Evolutionary conservation across 2,888 invertebrate species (phyloP), one percentile per base, ranked within the genome.

Genomic region (Pyrrhosoma nymphula): DNA sequence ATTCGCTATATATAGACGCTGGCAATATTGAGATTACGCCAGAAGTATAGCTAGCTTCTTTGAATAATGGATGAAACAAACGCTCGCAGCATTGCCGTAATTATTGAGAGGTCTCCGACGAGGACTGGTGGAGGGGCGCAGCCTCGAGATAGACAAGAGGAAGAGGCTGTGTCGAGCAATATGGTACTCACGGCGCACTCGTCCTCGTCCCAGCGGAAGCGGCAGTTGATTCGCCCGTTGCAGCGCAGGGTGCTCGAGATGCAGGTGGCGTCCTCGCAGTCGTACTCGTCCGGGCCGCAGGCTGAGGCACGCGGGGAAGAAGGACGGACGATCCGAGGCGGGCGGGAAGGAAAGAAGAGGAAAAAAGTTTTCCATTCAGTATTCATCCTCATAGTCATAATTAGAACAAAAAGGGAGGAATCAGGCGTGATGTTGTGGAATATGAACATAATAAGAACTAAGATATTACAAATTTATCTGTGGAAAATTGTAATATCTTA

Each of bases 231-330:
- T 82, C 97, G 97, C 0, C 97, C 96, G 96, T 99, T 98, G 97
- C 99, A 99, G 95, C 97, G 97, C 69, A 99, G 97, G 0, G 97
- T 96, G 0, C 96, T 96, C 63, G 98, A 97, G 96, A 99, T 99
- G 97, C 99, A 99, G 0, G 98, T 98, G 95, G 98, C 98, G 97
- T 99, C 99, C 96, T 98, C 98, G 96, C 99, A 99, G 97, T 99
- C 98, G 96, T 98, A 99, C 96, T 99, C 99, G 0, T 97, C 97
- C 0, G 97, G 97, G 0, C 96, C 97, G 96, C 98, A 97, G 75
- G 97, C 97, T 97, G 96, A n/a, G 96, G 69, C 8, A 20, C 23
- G n/a, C n/a, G 69, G 26, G 18, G 6, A n/a, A 69, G 26, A 26
- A 63, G 23, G 20, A 26, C 23, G 69, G 8, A 2, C 47, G 47